Evolutionary conservation across 2,888 invertebrate genomes (phyloP), one percentile per base, ranked within the genome.

Genomic region (Aphrophora alni): DNA sequence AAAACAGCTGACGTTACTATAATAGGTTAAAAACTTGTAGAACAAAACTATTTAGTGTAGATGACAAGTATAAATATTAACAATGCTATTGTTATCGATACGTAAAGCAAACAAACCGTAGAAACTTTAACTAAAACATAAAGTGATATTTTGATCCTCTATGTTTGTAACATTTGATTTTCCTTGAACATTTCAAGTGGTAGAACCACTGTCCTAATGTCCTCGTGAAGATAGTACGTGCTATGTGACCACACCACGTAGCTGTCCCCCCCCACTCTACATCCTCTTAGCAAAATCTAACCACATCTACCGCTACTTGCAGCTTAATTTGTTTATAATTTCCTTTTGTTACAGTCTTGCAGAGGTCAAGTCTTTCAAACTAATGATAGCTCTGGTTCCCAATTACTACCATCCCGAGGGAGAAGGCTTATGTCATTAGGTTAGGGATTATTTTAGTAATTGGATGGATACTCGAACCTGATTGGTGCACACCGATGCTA

Each of bases 311-410:
- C 59, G 21, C 5, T 21, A 21, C 4, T 3, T 21, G 21, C 59
- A 21, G 59, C 59, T 59, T 59, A 59, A 59, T 59, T 59, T 59
- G 59, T 59, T 59, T 59, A 59, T 59, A 59, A 59, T 59, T 59
- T 59, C 21, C 59, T 59, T 59, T 59, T 59, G 59, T 59, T 44
- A 44, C 3, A 2, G 44, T 44, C 12, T 44, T 44, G 2, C 7
- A 59, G 59, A n/a, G 59, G 59, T 59, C 59, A 59, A 44, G 21
- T 33, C 33, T 33, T 33, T 33, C 33, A 33, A 33, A 33, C 33
- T 33, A 33, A 33, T 21, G 59, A 59, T 59, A 59, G 59, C 59
- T 59, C 21, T 21, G 14, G n/a, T 8, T 21, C 3, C 59, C 21
- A 59, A 59, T 59, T 59, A 59, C 5, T 33, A 21, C 59, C 21